Base-by-base conservation (phyloP, 2,113 vertebrate species). In the Chauna torquata region DNA sequence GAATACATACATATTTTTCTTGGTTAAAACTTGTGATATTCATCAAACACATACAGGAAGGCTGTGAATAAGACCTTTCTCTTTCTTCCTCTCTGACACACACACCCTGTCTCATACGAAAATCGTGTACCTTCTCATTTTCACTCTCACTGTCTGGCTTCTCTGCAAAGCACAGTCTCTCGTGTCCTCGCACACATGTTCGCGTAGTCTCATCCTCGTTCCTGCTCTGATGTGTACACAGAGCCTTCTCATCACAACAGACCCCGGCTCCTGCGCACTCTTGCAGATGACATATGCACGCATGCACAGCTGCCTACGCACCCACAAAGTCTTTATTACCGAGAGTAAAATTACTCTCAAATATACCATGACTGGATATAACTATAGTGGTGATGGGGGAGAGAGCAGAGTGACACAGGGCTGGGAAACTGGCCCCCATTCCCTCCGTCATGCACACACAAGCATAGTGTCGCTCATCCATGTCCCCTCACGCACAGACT, bases 1-100 rank as follows among this genome's bases (percentile, higher is more conserved):
- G 96, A 97, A 97, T 97, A 95, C 92, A 96, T 95, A 97, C 95
- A 97, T 96, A 97, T 95, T 95, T 96, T 92, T 90, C 89, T 95
- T 95, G 89, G 84, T 96, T 95, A 95, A 95, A 90, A 96, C 93
- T 95, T 96, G 87, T 90, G 95, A 93, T 96, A 93, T 52, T 94
- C 68, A 96, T 97, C 95, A 96, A 97, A 97, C 87, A 93, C 79
- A 28, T 62, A 49, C 66, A 64, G 58, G 66, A 92, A 92, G 84
- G 82, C 92, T 95, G 86, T 88, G 95, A 95, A 88, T 82, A 90
- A 92, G 86, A 82, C 82, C 94, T 59, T 82, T 88, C 86, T 77
- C 62, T 90, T 88, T 93, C 71, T 92, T 95, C n/a, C 75, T 58
- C 14, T 76, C 76, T 93, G 80, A 94, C 87, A 80, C 0, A 0